These are phyloP conservation scores for Pangasius krempfi DNA, from an alignment of 2,797 vertebrate genomes.

Conservation along the genomic window DNA sequence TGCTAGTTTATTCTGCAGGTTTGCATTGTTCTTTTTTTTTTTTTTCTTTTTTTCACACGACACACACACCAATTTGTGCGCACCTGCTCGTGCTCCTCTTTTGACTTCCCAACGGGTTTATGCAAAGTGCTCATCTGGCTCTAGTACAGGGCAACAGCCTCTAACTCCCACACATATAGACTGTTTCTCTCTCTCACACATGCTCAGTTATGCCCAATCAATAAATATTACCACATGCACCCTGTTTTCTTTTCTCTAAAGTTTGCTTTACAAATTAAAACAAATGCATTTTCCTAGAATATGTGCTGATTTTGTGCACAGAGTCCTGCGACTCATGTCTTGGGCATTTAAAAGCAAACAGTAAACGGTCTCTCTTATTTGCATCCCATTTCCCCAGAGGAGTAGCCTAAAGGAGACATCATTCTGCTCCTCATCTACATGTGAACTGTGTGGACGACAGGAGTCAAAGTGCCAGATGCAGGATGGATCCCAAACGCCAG, in stretches of 20 bases:
- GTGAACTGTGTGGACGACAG: conserved; percentile 72
- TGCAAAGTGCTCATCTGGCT: conserved; percentile 63
- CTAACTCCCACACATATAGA: conserved; percentile 5
- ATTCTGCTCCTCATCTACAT: conserved; percentile 68
- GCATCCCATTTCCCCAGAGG: conserved; percentile 67
- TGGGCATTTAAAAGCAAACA: conserved; percentile 57
- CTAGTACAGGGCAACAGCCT: conserved; percentile 15
- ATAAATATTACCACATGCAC: neutral
- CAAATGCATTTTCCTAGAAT: conserved; percentile 2
- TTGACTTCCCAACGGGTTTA: conserved; percentile 64
- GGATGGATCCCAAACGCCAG: conserved; percentile 52
- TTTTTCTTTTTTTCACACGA: neutral
- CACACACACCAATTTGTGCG: conserved; percentile 33
- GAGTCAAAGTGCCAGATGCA: conserved; percentile 74
- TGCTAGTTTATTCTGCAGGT: conserved; percentile 9
- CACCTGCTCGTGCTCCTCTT: conserved; percentile 56
- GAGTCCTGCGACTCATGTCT: neutral
- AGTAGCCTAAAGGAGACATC: conserved; percentile 44
- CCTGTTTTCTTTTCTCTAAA: neutral
- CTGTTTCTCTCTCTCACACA: neutral
- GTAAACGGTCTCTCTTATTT: conserved; percentile 74
- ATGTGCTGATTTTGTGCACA: neutral
- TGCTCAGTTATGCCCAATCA: conserved; percentile 6
- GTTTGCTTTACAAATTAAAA: neutral
- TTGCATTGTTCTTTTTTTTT: conserved; percentile 32